These are phyloP conservation scores for Psittacus erithacus DNA, from an alignment of 2,113 vertebrate species.

Conservation along the genomic window DNA sequence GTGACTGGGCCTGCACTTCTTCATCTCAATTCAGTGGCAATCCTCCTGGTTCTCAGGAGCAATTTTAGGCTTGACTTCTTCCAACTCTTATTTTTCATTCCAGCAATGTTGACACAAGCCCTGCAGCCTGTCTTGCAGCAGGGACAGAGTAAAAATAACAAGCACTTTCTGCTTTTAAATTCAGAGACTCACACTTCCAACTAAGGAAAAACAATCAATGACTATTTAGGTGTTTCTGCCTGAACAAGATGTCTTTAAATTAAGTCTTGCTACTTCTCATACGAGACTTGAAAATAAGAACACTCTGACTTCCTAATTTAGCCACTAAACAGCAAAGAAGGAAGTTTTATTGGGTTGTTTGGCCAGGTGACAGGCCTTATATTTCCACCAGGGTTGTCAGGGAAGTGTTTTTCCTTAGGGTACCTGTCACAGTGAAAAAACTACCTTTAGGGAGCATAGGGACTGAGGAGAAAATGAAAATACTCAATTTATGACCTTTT, in stretches of 20 bases:
- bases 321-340: background rate
- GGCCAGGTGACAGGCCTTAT: background rate
- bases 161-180: background rate
- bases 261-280: slow-evolving; percentile 17
- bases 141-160: background rate
- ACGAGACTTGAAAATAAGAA: background rate
- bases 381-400: background rate
- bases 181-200: background rate
- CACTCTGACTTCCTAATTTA: slow-evolving; percentile 29
- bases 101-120: background rate
- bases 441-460: background rate
- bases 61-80: background rate
- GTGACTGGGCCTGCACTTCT: background rate
- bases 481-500: background rate
- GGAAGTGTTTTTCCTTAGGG: background rate
- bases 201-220: slow-evolving; percentile 47
- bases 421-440: background rate
- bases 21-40: background rate
- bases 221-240: slow-evolving; percentile 47
- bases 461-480: background rate
- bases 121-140: background rate
- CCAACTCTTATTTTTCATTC: background rate
- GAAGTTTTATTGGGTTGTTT: background rate
- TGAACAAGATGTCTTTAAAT: slow-evolving; percentile 62
- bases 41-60: background rate